Evolutionary conservation across 2,888 invertebrate species (phyloP).

Genomic region (Lasioglossum malachurum): DNA sequence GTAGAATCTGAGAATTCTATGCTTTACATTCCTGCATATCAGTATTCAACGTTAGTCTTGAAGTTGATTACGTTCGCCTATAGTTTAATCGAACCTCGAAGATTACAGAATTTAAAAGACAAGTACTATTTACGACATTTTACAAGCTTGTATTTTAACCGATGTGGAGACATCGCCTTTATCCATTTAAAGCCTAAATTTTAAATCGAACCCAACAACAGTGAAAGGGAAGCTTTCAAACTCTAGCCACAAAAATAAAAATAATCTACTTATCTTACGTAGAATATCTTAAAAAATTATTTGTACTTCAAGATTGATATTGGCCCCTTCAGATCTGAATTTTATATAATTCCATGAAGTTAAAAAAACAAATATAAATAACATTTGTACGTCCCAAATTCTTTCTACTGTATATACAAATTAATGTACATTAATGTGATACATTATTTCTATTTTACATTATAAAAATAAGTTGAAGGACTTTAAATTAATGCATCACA

Average conservation of each 20-base stretch:
- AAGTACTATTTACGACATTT: not conserved
- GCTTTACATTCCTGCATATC: not conserved
- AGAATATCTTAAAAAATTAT: not conserved
- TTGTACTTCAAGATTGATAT: not conserved
- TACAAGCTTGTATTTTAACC: not conserved
- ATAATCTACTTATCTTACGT: not conserved
- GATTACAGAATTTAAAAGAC: not conserved
- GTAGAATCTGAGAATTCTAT: not conserved
- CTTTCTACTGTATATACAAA: no score
- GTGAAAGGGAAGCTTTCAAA: not conserved
- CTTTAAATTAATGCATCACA: not conserved
- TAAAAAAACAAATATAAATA: not conserved
- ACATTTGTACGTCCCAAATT: not conserved
- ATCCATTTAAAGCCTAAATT: not conserved
- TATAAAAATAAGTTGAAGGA: not conserved
- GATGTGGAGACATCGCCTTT: not conserved
- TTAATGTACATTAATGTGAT: not conserved
- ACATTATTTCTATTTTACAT: not conserved
- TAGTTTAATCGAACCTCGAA: not conserved
- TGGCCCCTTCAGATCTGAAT: not conserved
- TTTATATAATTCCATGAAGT: not conserved
- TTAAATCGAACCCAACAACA: not conserved
- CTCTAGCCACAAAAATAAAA: not conserved
- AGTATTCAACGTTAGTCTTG: not conserved
- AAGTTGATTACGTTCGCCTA: not conserved